Conservation (phyloP, 2,888 invertebrate species). For the Drosophila prostipennis region DNA sequence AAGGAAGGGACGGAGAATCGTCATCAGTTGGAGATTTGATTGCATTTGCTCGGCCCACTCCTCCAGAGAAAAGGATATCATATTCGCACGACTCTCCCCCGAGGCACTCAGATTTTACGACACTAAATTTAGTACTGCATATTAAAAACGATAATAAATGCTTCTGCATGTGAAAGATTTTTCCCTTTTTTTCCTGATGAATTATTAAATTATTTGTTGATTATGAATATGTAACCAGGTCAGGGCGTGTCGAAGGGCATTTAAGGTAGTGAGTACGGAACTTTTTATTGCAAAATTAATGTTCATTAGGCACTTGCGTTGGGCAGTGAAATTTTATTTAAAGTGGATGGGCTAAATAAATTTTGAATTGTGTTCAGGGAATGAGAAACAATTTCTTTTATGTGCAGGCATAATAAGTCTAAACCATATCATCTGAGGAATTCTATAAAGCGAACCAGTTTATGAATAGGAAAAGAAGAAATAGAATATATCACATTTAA, state of each 20-base stretch:
- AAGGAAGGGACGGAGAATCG: conserved; percentile 22
- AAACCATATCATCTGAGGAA: too few relatives aligned
- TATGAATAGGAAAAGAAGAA: too few relatives aligned
- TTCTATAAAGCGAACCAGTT: too few relatives aligned
- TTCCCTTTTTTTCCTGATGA: conserved; percentile 42
- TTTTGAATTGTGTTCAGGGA: not conserved
- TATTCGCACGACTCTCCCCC: conserved; percentile 8
- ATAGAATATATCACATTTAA: too few relatives aligned
- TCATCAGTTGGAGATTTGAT: conserved; percentile 70
- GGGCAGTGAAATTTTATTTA: conserved; percentile 20
- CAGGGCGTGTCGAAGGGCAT: conserved; percentile 2
- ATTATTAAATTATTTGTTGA: conserved; percentile 61
- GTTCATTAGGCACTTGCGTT: conserved; percentile 11
- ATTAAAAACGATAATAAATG: conserved; percentile 62
- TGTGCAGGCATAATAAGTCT: not conserved
- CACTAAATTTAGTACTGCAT: conserved; percentile 63
- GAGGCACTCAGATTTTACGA: conserved; percentile 65
- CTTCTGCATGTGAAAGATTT: conserved; percentile 33
- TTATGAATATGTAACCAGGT: conserved; percentile 44
- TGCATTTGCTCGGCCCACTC: conserved; percentile 56
- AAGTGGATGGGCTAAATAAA: conserved; percentile 4
- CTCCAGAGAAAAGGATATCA: conserved; percentile 27
- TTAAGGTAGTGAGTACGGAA: conserved; percentile 1
- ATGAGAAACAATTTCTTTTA: not conserved
- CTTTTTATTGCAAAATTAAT: conserved; percentile 17